phyloP scores from a whole-genome alignment of 2,113 vertebrate species.

The Cyprinus carpio region DNA sequence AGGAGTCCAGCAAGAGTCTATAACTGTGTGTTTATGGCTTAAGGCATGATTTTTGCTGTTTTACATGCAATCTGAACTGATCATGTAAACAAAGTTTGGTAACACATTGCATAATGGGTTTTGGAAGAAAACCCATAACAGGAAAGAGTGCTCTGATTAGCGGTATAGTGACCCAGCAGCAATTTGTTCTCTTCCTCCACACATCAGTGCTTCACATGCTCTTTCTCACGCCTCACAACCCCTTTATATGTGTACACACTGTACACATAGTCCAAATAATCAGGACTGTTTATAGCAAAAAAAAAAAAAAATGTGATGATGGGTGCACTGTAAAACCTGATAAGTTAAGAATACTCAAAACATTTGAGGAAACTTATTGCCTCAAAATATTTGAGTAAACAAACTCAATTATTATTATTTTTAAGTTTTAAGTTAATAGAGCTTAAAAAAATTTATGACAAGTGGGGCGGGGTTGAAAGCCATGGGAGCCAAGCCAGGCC shows the following conservation, averaged over 20 bases:
- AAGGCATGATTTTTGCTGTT: neutral
- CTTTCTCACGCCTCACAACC: neutral
- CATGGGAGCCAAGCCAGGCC: too few relatives aligned
- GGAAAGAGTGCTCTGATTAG: constrained; percentile 19
- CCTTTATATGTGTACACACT: neutral
- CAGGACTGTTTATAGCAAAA: neutral
- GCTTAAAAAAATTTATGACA: too few relatives aligned
- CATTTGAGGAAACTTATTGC: too few relatives aligned
- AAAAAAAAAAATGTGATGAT: too few relatives aligned
- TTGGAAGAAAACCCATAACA: neutral
- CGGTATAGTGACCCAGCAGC: constrained; percentile 24
- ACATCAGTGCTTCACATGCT: neutral
- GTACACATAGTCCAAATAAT: neutral
- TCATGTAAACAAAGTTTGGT: neutral
- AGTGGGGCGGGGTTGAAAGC: too few relatives aligned
- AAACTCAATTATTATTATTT: too few relatives aligned
- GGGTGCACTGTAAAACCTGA: too few relatives aligned
- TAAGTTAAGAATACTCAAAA: too few relatives aligned
- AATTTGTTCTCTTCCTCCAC: constrained; percentile 3
- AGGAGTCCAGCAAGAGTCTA: neutral
- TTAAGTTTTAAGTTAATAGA: too few relatives aligned
- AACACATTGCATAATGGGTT: constrained; percentile 3
- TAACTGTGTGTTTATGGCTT: neutral
- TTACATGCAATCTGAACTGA: neutral
- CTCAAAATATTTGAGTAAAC: too few relatives aligned